Conservation (phyloP, 2,888 invertebrate species). For the Eumerus sabulonum region DNA sequence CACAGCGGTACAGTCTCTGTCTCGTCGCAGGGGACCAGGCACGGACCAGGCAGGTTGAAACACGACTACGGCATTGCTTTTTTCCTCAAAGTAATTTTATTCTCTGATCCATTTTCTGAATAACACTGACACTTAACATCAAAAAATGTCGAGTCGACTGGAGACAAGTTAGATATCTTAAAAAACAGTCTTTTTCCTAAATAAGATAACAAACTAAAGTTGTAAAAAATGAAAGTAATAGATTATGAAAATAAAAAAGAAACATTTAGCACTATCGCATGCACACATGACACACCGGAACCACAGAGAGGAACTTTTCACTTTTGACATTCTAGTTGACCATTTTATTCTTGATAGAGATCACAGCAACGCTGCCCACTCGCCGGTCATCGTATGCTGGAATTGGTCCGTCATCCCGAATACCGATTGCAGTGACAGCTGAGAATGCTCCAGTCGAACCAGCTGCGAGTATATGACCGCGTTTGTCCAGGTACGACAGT, state of each 20-base stretch:
- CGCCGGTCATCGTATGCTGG: conserved; percentile 79
- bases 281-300: not conserved
- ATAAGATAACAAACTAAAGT: too few relatives aligned
- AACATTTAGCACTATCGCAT: conserved; percentile 25
- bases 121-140: too few relatives aligned
- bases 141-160: too few relatives aligned
- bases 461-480: conserved; percentile 77
- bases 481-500: conserved; percentile 68
- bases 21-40: too few relatives aligned
- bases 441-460: conserved; percentile 79
- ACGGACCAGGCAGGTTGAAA: too few relatives aligned
- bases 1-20: too few relatives aligned
- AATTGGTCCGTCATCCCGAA: conserved; percentile 77
- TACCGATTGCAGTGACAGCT: conserved; percentile 81
- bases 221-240: conserved; percentile 12
- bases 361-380: conserved; percentile 77
- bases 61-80: too few relatives aligned
- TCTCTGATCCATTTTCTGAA: too few relatives aligned
- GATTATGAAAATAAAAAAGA: conserved; percentile 2
- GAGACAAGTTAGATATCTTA: too few relatives aligned
- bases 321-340: conserved; percentile 69
- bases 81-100: too few relatives aligned
- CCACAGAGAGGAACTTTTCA: too few relatives aligned
- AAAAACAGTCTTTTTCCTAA: too few relatives aligned
- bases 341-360: conserved; percentile 73